Base-by-base conservation (phyloP, 2,888 invertebrate species). In the Protophormia terraenovae region DNA sequence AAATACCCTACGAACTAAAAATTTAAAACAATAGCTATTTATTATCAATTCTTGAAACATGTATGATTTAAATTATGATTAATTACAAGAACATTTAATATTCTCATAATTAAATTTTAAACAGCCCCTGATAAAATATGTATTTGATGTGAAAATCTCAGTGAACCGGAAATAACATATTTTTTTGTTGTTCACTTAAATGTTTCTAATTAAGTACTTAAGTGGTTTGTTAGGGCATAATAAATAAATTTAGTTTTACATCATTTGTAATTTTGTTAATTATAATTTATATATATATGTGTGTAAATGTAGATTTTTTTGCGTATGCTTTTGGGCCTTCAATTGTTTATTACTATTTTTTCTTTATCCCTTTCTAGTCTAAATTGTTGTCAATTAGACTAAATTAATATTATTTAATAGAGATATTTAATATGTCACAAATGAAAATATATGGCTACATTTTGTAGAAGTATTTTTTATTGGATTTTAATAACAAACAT, bases 321-420 rank as follows among this genome's bases (percentile, higher is more conserved):
- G 29, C 8, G 2, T 35, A 19, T 67, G 7, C 16, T 12, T 32
- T 53, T 45, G 41, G 41, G 32, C 32, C 19, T 58, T 71, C 14
- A 71, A 71, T 82, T 64, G 32, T 22, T 55, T 79, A n/a, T n/a
- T n/a, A n/a, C n/a, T n/a, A n/a, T 38, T 29, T 3, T 29, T 29
- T 3, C 3, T 58, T 22, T 24, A n/a, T n/a, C n/a, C n/a, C n/a
- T 24, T 47, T 27, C 47, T 29, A 19, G 38, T 67, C 38, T 50
- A 67, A 83, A 77, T 72, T 71, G 82, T 55, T 77, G 64, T 62
- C 71, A 83, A 77, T 83, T 83, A 77, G 22, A 64, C 47, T 19
- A 55, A 83, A 77, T 83, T 83, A 72, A 72, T 47, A 47, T 47
- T 81, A 62, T 81, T 81, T 67, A 47, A 47, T 58, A 14, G 27